A percentile compares a stretch with the other conserved stretches of the same genome.
Conservation (phyloP, 2,797 vertebrate species). For the Cirrhinus molitorella region DNA sequence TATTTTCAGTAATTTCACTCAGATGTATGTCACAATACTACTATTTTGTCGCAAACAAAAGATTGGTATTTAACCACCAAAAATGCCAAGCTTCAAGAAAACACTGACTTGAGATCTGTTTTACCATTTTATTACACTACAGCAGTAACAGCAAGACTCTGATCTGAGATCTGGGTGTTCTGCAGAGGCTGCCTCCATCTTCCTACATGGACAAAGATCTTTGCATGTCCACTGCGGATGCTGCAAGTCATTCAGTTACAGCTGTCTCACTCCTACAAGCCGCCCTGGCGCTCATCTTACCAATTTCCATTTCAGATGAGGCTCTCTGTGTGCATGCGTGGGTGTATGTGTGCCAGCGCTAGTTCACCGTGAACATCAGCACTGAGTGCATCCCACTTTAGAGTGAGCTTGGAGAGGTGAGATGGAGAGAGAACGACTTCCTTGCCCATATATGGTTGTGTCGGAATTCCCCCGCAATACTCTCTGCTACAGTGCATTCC, state of each 20-base stretch:
- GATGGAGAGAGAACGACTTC: constrained; percentile 61
- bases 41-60: background rate
- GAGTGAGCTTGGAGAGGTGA: constrained; percentile 30
- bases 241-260: constrained; percentile 34
- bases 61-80: background rate
- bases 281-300: constrained; percentile 12
- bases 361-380: constrained; percentile 55
- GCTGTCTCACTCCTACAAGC: constrained; percentile 38
- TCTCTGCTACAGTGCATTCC: constrained; percentile 62
- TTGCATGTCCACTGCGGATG: constrained; percentile 37
- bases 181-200: constrained; percentile 13
- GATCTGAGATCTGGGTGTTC: background rate
- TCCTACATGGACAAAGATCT: constrained; percentile 8
- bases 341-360: constrained; percentile 41
- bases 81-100: background rate
- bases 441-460: constrained; percentile 69
- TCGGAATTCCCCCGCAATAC: constrained; percentile 75
- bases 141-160: background rate
- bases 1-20: background rate
- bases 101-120: background rate
- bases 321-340: constrained; percentile 29
- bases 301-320: constrained; percentile 61
- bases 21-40: background rate
- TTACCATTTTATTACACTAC: background rate
- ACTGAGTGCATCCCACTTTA: constrained; percentile 54